A percentile compares a stretch with the other conserved stretches of the same genome.
Conservation (phyloP, 2,113 vertebrate species). For the Galbula dea region DNA sequence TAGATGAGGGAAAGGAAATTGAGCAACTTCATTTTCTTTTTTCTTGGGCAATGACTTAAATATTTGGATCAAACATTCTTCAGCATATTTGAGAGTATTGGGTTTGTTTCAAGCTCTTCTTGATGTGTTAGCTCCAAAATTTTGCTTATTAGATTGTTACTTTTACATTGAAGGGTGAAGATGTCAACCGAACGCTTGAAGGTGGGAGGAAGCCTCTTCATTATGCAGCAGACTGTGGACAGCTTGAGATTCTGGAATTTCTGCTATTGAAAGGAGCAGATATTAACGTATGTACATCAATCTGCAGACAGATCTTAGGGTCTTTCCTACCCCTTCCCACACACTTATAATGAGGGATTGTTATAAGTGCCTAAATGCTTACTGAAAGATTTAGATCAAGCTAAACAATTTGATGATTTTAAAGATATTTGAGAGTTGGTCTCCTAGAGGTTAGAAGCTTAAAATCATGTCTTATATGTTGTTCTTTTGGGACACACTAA, state of each 20-base stretch:
- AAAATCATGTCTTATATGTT: background rate
- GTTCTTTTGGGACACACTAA: background rate
- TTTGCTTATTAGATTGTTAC: background rate
- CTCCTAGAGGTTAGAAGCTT: background rate
- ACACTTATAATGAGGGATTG: background rate
- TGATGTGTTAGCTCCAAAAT: background rate
- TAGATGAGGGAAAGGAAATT: background rate
- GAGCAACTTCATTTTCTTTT: background rate
- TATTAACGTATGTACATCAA: conserved; percentile 83
- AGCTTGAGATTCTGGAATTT: conserved; percentile 86
- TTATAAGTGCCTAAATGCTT: background rate
- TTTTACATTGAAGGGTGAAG: conserved; percentile 78
- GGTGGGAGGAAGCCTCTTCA: conserved; percentile 92
- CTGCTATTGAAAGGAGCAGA: conserved; percentile 93
- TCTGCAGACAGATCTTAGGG: background rate
- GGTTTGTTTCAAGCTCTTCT: background rate
- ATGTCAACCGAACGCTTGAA: conserved; percentile 89
- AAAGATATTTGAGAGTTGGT: background rate
- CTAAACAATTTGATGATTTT: background rate
- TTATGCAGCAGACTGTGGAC: conserved; percentile 91
- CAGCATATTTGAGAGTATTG: background rate
- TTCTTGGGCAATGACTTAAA: background rate
- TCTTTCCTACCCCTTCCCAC: no score
- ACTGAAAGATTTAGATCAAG: background rate
- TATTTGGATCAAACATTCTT: background rate